phyloP scores from a whole-genome alignment of 1,140 invertebrate genomes.

The Diabrotica virgifera region DNA sequence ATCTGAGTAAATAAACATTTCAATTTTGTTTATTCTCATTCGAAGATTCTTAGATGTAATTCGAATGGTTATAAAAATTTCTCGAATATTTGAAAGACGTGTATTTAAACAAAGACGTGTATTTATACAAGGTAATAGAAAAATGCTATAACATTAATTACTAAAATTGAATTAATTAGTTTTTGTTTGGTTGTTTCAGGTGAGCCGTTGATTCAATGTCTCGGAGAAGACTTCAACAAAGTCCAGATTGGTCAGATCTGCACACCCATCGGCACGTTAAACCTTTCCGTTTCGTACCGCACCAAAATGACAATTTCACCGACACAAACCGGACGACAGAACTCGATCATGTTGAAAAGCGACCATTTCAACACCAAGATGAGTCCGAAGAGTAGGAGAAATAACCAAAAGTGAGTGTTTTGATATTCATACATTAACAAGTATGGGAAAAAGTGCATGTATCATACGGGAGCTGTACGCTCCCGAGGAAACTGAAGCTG shows the following conservation, averaged over 20 bases:
- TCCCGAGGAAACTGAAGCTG: no score
- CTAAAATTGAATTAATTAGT: background rate
- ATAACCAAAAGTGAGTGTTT: conserved; percentile 57
- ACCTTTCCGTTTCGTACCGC: conserved; percentile 76
- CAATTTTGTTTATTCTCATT: no score
- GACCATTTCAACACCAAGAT: conserved; percentile 82
- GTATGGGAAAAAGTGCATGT: no score
- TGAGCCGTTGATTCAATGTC: conserved; percentile 71
- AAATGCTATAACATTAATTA: no score
- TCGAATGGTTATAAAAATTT: no score
- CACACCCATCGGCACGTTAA: conserved; percentile 77
- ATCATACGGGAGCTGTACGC: no score
- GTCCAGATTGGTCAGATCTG: conserved; percentile 77
- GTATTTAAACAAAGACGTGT: no score
- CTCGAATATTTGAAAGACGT: no score
- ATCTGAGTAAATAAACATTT: no score
- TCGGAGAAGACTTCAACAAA: conserved; percentile 74
- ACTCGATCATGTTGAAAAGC: conserved; percentile 79
- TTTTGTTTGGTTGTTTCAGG: conserved; percentile 51
- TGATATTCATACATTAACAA: no score
- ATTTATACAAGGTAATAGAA: no score
- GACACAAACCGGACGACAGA: conserved; percentile 65
- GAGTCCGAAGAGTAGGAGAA: conserved; percentile 65
- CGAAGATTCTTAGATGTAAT: no score
- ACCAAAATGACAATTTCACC: conserved; percentile 88